A percentile compares a stretch with the other conserved stretches of the same genome.
These are phyloP conservation scores for Macrosteles quadrilineatus DNA, from an alignment of 1,140 invertebrate genomes.

Conservation along the genomic window DNA sequence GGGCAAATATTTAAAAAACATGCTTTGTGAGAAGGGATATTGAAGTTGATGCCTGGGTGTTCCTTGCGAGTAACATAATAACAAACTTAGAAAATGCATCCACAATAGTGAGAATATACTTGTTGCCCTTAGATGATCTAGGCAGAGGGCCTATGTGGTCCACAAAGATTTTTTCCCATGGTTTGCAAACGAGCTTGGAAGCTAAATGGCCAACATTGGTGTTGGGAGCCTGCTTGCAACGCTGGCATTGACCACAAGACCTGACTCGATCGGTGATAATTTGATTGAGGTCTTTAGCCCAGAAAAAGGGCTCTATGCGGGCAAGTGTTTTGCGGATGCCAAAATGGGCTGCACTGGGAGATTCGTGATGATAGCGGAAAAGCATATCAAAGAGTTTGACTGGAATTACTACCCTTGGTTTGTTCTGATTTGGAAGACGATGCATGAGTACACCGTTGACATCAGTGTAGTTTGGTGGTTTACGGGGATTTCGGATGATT, in stretches of 20 bases:
- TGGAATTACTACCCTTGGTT: neutral
- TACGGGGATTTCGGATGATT: neutral
- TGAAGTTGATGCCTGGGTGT: no score
- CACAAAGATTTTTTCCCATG: neutral
- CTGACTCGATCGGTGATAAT: neutral
- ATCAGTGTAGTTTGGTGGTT: neutral
- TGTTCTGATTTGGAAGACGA: neutral
- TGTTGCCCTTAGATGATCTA: neutral
- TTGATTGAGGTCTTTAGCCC: neutral
- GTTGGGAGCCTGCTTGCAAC: neutral
- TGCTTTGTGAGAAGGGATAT: no score
- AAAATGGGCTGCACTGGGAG: neutral
- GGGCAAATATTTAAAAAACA: no score
- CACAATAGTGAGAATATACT: neutral
- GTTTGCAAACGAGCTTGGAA: neutral
- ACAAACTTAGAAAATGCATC: slow-evolving; percentile 2
- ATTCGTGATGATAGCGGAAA: neutral
- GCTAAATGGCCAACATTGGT: neutral
- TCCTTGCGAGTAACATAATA: neutral
- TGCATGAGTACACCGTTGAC: neutral
- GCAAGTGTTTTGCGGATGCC: neutral
- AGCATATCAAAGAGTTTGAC: neutral
- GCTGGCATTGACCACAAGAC: neutral
- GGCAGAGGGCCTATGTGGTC: neutral
- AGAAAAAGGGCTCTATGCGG: neutral